phyloP scores from a whole-genome alignment of 2,113 vertebrate genomes.

The Cyprinodon variegatus region DNA sequence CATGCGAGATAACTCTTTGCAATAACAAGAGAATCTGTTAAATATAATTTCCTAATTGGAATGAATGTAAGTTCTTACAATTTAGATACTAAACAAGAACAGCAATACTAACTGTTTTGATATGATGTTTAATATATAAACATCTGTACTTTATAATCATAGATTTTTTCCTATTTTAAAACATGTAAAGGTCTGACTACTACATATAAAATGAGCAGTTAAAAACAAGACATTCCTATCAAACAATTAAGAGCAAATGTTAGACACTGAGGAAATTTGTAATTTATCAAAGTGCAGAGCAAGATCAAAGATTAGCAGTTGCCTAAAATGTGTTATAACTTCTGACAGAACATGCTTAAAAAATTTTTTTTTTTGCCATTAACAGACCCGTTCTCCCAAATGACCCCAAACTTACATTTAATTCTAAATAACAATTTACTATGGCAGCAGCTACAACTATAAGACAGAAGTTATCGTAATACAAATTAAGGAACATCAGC shows the following conservation, averaged over 20 bases:
- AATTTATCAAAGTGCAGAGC: neutral
- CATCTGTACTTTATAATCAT: neutral
- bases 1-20: neutral
- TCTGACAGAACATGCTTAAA: too few species aligned
- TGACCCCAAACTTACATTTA: neutral
- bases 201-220: neutral
- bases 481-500: neutral
- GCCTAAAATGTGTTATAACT: neutral
- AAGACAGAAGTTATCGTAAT: neutral
- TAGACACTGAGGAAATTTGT: neutral
- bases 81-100: neutral
- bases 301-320: neutral
- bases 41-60: neutral
- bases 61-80: too few species aligned
- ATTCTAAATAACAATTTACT: neutral
- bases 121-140: neutral
- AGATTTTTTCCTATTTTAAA: neutral
- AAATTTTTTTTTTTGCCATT: neutral
- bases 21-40: neutral
- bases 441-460: too few species aligned
- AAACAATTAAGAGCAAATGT: neutral
- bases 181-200: neutral
- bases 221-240: neutral
- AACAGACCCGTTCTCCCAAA: neutral
- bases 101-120: neutral